Evolutionary conservation across 1,140 invertebrate genomes (phyloP).

Genomic region (Scylla paramamosain): DNA sequence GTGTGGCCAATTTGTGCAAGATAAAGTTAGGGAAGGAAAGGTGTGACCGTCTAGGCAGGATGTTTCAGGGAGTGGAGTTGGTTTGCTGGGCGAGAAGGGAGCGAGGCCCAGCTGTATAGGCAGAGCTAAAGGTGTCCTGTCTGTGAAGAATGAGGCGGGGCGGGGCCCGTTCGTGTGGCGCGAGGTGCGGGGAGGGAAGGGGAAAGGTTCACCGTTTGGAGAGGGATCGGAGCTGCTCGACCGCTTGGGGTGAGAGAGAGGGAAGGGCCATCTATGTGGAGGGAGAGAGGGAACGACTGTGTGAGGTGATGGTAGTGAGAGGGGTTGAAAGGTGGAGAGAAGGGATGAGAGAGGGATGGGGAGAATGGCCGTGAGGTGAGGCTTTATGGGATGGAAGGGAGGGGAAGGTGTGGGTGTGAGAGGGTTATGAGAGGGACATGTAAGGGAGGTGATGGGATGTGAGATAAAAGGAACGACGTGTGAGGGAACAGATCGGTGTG

Average conservation of each 20-base stretch:
- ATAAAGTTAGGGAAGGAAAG: background rate
- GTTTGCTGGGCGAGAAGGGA: background rate
- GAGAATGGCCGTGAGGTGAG: background rate
- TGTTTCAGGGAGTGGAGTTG: background rate
- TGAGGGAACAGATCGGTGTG: background rate
- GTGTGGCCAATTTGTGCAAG: background rate
- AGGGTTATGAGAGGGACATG: background rate
- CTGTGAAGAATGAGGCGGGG: slow-evolving; percentile 10
- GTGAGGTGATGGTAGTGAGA: too few species aligned
- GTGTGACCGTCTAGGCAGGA: background rate
- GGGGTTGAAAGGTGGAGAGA: background rate
- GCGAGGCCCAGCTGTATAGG: background rate
- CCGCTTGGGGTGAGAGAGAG: background rate
- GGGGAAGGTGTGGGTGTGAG: too few species aligned
- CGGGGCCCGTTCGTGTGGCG: background rate
- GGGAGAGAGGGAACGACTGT: too few species aligned
- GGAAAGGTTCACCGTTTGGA: too few species aligned
- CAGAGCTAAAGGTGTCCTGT: slow-evolving; percentile 24
- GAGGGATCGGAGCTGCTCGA: background rate
- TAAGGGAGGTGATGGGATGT: background rate
- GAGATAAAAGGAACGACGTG: background rate
- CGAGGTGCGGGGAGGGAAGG: background rate
- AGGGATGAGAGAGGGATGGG: background rate
- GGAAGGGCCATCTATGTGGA: too few species aligned
- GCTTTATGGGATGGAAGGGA: too few species aligned